phyloP scores from a whole-genome alignment of 2,113 vertebrate species.

The Serilophus lunatus region DNA sequence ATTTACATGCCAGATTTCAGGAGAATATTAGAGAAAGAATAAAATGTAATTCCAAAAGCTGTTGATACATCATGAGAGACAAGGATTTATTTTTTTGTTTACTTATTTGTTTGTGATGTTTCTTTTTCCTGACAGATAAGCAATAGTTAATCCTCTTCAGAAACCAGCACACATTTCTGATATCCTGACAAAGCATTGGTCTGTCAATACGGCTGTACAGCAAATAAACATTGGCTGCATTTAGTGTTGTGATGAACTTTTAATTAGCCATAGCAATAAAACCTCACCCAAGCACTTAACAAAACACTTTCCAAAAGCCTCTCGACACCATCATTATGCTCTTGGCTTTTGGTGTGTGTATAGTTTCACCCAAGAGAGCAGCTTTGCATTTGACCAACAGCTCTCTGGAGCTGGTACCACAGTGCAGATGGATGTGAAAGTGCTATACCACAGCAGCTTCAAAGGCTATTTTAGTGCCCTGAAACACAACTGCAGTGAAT shows the following conservation, averaged over 20 bases:
- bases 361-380: not conserved
- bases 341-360: not conserved
- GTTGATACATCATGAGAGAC: not conserved
- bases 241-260: not conserved
- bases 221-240: not conserved
- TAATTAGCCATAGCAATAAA: slow-evolving; percentile 5
- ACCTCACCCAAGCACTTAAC: not conserved
- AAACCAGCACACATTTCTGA: not conserved
- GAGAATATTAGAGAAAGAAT: not conserved
- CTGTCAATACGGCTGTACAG: not conserved
- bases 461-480: not conserved
- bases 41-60: not conserved
- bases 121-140: not conserved
- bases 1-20: not conserved
- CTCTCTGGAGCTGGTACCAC: not conserved
- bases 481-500: not conserved
- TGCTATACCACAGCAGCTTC: not conserved
- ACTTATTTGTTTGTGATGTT: not conserved
- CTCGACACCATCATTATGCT: not conserved
- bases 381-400: fast-evolving
- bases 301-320: not conserved
- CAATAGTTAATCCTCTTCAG: not conserved
- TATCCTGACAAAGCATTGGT: not conserved
- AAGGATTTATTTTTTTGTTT: not conserved
- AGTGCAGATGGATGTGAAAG: not conserved